phyloP scores from a whole-genome alignment of 2,888 invertebrate genomes.

The Catocala nupta region DNA sequence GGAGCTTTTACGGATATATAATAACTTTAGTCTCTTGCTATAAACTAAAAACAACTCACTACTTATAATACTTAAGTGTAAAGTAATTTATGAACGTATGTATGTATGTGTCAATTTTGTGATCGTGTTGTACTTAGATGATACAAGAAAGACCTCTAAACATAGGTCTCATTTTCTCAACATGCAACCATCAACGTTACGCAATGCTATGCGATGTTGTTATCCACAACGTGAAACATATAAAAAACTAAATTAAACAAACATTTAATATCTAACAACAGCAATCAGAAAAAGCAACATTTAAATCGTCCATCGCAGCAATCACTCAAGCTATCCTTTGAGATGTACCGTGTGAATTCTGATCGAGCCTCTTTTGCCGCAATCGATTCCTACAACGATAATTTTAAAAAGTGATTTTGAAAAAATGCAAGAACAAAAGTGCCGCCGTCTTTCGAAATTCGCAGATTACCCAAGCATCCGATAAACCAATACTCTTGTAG shows the following conservation, averaged over 20 bases:
- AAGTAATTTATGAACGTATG: too few species aligned
- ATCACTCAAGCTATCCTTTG: constrained; percentile 77
- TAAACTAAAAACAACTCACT: too few species aligned
- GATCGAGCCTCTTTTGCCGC: constrained; percentile 66
- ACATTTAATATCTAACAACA: constrained; percentile 43
- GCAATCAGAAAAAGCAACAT: constrained; percentile 58
- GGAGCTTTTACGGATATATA: too few species aligned
- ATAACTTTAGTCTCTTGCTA: too few species aligned
- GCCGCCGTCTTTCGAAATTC: constrained; percentile 79
- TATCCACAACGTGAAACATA: neutral
- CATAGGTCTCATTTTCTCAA: too few species aligned
- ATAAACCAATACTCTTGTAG: constrained; percentile 82
- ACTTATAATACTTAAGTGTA: too few species aligned
- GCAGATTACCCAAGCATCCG: constrained; percentile 84
- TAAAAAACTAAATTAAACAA: constrained; percentile 10
- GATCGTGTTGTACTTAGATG: too few species aligned
- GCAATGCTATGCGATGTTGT: too few species aligned
- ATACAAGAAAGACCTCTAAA: too few species aligned
- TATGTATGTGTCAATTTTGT: too few species aligned
- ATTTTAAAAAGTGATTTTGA: constrained; percentile 76
- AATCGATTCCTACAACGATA: constrained; percentile 79
- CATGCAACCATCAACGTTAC: neutral
- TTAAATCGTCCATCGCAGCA: constrained; percentile 52
- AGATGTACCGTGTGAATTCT: constrained; percentile 80
- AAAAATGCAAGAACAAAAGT: constrained; percentile 78